Percentiles rank a stretch among this genome's conserved stretches.
Evolutionary conservation across 2,888 invertebrate genomes (phyloP).

Genomic region (Crematogaster levior): DNA sequence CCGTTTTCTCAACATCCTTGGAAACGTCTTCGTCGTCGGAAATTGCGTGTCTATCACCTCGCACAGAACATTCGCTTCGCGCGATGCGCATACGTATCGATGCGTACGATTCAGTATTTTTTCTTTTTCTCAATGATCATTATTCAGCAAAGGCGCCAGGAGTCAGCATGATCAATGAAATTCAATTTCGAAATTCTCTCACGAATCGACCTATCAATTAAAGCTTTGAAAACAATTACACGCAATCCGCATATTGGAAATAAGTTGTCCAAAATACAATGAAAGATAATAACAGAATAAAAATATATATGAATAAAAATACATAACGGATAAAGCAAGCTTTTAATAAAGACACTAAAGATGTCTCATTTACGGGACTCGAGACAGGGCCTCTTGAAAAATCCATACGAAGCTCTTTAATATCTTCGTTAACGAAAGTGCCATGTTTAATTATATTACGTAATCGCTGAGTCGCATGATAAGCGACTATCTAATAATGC

Average conservation of each 20-base stretch:
- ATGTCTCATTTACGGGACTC: no score
- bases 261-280: neutral
- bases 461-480: slow-evolving; percentile 3
- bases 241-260: neutral
- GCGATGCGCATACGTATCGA: slow-evolving; percentile 66
- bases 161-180: slow-evolving; percentile 67
- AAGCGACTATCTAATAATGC: neutral
- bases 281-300: neutral
- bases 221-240: slow-evolving; percentile 32
- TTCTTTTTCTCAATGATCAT: slow-evolving; percentile 41
- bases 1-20: slow-evolving; percentile 56
- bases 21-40: slow-evolving; percentile 62
- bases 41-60: slow-evolving; percentile 64
- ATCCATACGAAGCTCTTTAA: neutral
- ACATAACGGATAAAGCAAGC: neutral
- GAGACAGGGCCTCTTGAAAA: no score
- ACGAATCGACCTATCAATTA: slow-evolving; percentile 51
- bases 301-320: neutral
- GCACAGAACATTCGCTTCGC: slow-evolving; percentile 56
- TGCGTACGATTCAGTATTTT: slow-evolving; percentile 15
- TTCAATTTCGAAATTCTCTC: slow-evolving; percentile 58
- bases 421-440: neutral
- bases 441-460: neutral
- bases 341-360: neutral
- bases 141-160: slow-evolving; percentile 60